Conservation (phyloP, 2,113 vertebrate species). For the Azemiops feae region DNA sequence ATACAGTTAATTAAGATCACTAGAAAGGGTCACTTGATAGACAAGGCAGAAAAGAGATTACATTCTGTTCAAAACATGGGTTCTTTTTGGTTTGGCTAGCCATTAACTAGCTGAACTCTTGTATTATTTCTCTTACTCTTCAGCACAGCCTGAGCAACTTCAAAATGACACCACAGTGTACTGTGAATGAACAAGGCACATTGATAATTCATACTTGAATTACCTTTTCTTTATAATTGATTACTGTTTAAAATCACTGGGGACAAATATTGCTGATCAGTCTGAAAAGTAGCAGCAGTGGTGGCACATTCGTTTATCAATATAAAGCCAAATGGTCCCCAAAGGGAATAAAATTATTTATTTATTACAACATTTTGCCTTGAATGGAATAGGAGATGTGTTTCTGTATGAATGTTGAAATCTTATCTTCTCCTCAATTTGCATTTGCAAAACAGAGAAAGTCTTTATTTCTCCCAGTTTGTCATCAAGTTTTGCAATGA, state of each 20-base stretch:
- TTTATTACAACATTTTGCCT: background rate
- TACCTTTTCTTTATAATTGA: background rate
- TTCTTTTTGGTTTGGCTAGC: background rate
- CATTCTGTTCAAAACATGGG: background rate
- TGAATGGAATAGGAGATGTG: background rate
- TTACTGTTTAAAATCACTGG: background rate
- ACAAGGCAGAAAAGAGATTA: background rate
- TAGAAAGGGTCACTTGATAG: background rate
- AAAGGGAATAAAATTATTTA: constrained; percentile 16
- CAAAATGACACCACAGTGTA: background rate
- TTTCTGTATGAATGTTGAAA: constrained; percentile 6
- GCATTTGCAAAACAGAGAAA: constrained; percentile 25
- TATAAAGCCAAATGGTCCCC: constrained; percentile 21
- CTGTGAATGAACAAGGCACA: background rate
- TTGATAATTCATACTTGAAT: background rate
- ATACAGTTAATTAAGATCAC: background rate
- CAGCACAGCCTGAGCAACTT: background rate
- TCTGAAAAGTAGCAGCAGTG: background rate
- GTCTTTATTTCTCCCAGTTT: background rate
- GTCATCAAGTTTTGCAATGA: constrained; percentile 19
- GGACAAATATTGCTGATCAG: constrained; percentile 7
- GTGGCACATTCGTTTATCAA: background rate
- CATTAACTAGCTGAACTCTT: background rate
- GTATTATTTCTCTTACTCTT: background rate
- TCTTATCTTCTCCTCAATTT: constrained; percentile 17